These are phyloP conservation scores for Drosophila tristis DNA, from an alignment of 1,140 invertebrate species.

Conservation along the genomic window DNA sequence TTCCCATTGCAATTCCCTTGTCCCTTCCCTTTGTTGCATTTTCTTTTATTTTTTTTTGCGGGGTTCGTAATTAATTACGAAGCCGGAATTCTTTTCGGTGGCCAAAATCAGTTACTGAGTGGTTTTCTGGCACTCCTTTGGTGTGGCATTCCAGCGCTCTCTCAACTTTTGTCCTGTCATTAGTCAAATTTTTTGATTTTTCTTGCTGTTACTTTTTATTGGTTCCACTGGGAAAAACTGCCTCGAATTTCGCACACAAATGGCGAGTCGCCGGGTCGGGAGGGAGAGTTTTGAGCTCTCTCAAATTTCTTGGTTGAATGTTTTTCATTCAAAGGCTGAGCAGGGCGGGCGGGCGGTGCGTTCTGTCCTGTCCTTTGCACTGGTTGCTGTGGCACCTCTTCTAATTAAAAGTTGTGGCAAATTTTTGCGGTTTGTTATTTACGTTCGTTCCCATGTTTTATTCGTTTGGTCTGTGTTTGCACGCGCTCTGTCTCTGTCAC, in stretches of 20 bases:
- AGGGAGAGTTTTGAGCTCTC: not conserved
- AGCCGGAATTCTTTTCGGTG: constrained; percentile 12
- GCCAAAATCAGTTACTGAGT: constrained; percentile 3
- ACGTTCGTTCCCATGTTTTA: constrained; percentile 32
- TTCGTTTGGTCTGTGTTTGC: constrained; percentile 8
- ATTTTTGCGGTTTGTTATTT: constrained; percentile 54
- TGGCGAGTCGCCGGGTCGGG: not conserved
- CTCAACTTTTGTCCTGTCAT: constrained; percentile 27
- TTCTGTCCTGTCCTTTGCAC: constrained; percentile 9
- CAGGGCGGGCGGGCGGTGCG: no score
- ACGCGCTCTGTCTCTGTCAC: not conserved
- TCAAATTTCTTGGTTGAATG: constrained; percentile 20
- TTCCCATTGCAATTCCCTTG: constrained; percentile 1
- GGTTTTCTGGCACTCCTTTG: not conserved
- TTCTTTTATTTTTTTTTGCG: constrained; percentile 1
- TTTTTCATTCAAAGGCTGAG: constrained; percentile 1
- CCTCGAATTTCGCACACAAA: constrained; percentile 1
- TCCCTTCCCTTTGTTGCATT: not conserved
- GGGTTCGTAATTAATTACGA: constrained; percentile 60
- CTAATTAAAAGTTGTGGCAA: constrained; percentile 66
- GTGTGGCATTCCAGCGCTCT: not conserved
- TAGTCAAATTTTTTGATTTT: constrained; percentile 32
- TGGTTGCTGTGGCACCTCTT: constrained; percentile 23
- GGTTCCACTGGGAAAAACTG: constrained; percentile 2
- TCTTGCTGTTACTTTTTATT: constrained; percentile 11